Evolutionary conservation across 2,113 vertebrate genomes (phyloP), one percentile per base, ranked within the genome.

Genomic region (Oreochromis spilurus): DNA sequence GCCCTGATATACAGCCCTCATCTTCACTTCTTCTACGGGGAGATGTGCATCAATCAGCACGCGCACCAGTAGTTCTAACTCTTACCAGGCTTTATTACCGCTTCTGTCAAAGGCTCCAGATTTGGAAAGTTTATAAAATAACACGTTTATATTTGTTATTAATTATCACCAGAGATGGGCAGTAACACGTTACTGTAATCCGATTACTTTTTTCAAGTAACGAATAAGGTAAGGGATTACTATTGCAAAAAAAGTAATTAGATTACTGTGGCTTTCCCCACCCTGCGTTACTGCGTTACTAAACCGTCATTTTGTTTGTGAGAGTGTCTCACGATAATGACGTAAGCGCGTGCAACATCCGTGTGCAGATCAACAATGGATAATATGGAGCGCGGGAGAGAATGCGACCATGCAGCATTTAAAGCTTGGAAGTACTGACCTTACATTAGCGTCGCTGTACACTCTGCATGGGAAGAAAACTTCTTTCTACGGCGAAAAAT

Each of bases 181-280:
- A 62, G 29, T 34, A 19, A 62, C 0, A 0, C 5, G 0, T 34
- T 19, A 6, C 9, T 62, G 58, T 62, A 62, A 62, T 34, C 16
- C 2, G 0, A 62, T 34, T 34, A 62, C 29, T 62, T 62, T 1
- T 4, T 31, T 60, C 8, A 34, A 62, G 9, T 4, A 19, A 60
- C 9, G 10, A 12, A 19, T 19, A 19, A 34, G 2, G 2, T 34
- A 62, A 62, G 29, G 31, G 0, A 6, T 62, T 36, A 36, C 0
- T 62, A 19, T 62, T n/a, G 9, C 17, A 62, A 62, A 62, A 62
- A 36, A 36, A 36, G 29, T 36, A 36, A 62, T 62, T 36, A 19
- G 58, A 62, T 36, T 62, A 62, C 29, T 19, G 16, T 62, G 9
- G 9, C 26, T 60, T 60, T 2, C 0, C 57, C 57, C 26, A 26